These are phyloP conservation scores for Onthophagus sagittarius DNA, from an alignment of 2,888 invertebrate species.

Conservation along the genomic window DNA sequence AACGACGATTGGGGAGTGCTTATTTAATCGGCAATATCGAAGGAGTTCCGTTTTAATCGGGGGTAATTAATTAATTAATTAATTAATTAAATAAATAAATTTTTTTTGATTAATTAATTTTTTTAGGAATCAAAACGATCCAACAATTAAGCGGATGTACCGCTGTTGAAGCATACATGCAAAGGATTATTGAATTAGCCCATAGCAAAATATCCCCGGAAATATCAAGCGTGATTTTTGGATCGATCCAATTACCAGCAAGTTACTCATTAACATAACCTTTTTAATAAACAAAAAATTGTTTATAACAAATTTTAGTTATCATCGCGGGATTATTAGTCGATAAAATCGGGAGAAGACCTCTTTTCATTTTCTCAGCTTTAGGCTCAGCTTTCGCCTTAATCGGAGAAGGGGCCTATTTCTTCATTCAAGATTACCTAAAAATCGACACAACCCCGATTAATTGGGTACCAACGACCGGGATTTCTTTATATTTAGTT, in stretches of 20 bases:
- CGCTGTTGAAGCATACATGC: slow-evolving; percentile 58
- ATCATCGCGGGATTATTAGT: slow-evolving; percentile 41
- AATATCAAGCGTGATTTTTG: slow-evolving; percentile 57
- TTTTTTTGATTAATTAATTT: background rate
- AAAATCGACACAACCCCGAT: slow-evolving; percentile 44
- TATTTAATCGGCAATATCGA: slow-evolving; percentile 30
- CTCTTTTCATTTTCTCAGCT: slow-evolving; percentile 54
- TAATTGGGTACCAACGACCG: slow-evolving; percentile 54
- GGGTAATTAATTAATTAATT: slow-evolving; percentile 17
- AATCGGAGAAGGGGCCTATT: slow-evolving; percentile 53
- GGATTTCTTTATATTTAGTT: slow-evolving; percentile 56
- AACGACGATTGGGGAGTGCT: slow-evolving; percentile 40
- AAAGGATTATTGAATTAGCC: slow-evolving; percentile 56
- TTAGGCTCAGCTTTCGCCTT: slow-evolving; percentile 54
- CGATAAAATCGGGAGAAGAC: slow-evolving; percentile 54
- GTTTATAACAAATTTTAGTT: background rate
- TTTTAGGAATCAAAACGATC: slow-evolving; percentile 54
- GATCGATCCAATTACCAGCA: slow-evolving; percentile 55
- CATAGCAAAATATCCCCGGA: slow-evolving; percentile 53
- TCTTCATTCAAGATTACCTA: slow-evolving; percentile 52
- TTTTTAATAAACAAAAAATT: background rate
- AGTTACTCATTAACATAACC: slow-evolving; percentile 40
- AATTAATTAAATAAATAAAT: background rate
- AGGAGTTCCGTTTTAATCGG: slow-evolving; percentile 24
- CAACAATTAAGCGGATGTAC: slow-evolving; percentile 59